Base-by-base conservation (phyloP, 23 tunicate genomes). In the Phallusia fumigata region DNA sequence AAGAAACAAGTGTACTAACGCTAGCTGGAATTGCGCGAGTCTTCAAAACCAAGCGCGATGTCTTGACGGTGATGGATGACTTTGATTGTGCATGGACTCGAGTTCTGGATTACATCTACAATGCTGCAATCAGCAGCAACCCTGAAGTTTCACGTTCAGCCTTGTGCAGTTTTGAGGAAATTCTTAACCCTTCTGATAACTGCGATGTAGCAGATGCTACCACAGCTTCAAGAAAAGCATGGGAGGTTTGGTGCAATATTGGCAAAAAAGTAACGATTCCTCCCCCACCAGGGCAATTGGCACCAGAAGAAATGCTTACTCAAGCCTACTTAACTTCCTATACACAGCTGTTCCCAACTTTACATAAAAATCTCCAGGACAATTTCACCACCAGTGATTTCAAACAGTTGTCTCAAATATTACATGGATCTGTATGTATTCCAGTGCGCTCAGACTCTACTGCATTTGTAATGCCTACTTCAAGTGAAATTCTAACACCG, bases 101-200 rank as follows among this genome's bases (percentile, higher is more conserved):
- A 64, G 44, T 94, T 16, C 73, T 94, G 30, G 90, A 86, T 22
- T 94, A 86, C 77, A 47, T 94, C 33, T 90, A 94, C 31, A 35
- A 82, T 18, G 86, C 94, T 44, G 94, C 98, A 5, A 84, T 88
- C 31, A 85, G 83, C 35, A 69, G 32, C 50, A 94, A 88, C 53
- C 30, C 83, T 79, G 98, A 94, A 76, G 83, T 94, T 2, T 94
- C 98, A 19, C 72, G 95, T 0, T 82, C 98, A 18, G 98, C 98
- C 6, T 51, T 94, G 73, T 89, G 98, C 72, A 94, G 98, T 77
- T 94, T 94, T 65, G 98, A 94, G 65, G 98, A 94, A 31, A 79
- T 94, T 50, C 72, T 94, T 35, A 65, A 81, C 65, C 92, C 98
- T 22, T 35, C 78, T 8, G 85, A 65, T 16, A 33, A 33, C 52